Conservation (phyloP, 2,113 vertebrate species). For the Numida meleagris region DNA sequence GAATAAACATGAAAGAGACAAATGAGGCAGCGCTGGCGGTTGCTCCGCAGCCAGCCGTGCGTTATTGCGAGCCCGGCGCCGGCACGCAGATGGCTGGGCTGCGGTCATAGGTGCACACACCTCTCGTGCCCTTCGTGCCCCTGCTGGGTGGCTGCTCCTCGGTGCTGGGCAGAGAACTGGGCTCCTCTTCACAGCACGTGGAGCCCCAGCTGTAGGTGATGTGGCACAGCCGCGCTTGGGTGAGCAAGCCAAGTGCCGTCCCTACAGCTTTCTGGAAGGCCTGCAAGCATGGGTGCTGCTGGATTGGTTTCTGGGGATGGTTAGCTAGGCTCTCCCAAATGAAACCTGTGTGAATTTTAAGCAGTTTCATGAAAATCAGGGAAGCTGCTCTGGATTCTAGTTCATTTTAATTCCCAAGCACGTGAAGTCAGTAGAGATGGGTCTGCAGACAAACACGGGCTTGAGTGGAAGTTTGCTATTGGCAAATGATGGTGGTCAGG, state of each 20-base stretch:
- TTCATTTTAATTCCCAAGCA: fast-evolving
- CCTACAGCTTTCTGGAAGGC: background rate
- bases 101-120: background rate
- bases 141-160: background rate
- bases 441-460: fast-evolving
- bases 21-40: slow-evolving; percentile 47
- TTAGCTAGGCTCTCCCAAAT: background rate
- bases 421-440: fast-evolving
- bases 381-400: background rate
- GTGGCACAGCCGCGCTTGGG: fast-evolving
- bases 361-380: background rate
- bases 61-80: background rate
- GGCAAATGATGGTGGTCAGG: background rate
- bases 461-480: background rate
- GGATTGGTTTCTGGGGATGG: background rate
- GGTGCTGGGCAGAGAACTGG: fast-evolving
- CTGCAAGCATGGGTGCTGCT: fast-evolving
- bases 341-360: background rate
- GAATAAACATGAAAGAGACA: slow-evolving; percentile 70
- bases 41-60: background rate
- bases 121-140: background rate
- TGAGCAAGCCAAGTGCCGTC: fast-evolving
- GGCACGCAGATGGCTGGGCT: background rate
- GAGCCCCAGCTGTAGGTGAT: fast-evolving
- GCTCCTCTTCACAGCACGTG: fast-evolving